A percentile compares a stretch with the other conserved stretches of the same genome.
Evolutionary conservation across 2,113 vertebrate species (phyloP).

Genomic region (Dipodomys ordii): DNA sequence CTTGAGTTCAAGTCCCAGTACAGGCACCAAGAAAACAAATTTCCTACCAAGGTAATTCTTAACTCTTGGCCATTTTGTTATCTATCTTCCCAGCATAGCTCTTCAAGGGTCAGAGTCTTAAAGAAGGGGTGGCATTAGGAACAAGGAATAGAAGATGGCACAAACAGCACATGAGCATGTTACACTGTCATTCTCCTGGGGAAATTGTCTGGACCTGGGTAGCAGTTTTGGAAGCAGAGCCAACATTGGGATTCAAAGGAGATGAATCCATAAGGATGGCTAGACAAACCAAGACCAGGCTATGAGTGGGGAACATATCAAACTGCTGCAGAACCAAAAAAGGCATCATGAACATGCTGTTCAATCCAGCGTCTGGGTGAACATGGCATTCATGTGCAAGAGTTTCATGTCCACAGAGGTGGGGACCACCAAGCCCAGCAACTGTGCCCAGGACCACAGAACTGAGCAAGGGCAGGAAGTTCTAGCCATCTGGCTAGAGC

Average conservation of each 20-base stretch:
- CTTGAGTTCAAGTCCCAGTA: too few species aligned
- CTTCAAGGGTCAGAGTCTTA: background rate
- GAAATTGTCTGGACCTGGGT: background rate
- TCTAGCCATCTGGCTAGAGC: background rate
- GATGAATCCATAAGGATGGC: too few species aligned
- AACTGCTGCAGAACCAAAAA: background rate
- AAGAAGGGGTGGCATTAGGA: rapidly evolving
- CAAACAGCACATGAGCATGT: rapidly evolving
- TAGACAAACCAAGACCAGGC: too few species aligned
- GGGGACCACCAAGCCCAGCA: background rate
- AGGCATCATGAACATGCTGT: background rate
- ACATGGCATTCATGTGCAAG: background rate
- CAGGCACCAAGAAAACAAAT: background rate
- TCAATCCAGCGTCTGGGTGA: background rate
- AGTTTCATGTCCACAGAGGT: background rate
- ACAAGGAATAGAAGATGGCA: background rate
- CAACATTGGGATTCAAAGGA: background rate
- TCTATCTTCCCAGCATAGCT: too few species aligned
- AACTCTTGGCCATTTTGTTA: too few species aligned
- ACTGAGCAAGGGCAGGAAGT: background rate
- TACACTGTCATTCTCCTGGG: background rate
- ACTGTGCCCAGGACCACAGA: background rate
- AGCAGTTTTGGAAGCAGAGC: background rate
- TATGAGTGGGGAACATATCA: background rate
- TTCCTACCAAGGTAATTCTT: rapidly evolving